Evolutionary conservation across 1,140 invertebrate genomes (phyloP), one percentile per base, ranked within the genome.

Genomic region (Lasioglossum baleicum): DNA sequence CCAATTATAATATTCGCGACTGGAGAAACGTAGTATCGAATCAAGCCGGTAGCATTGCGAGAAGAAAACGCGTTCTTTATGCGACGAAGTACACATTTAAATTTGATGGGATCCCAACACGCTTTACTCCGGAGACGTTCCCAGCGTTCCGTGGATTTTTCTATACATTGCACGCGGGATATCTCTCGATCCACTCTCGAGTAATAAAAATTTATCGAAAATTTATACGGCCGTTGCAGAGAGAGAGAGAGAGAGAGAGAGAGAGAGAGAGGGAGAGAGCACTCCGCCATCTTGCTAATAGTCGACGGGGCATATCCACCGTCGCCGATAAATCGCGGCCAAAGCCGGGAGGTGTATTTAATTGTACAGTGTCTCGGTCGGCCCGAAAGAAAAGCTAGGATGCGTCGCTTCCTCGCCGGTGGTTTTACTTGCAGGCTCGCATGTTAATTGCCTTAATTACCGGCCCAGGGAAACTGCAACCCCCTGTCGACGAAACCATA

Each of bases 401-500:
- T 22, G 22, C 3, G 35, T 74, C 53, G 13, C 17, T 63, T 81
- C 31, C 44, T 51, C 64, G 61, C 13, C 31, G 31, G 22, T 17
- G 68, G 63, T 73, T 71, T 82, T 58, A 20, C 71, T 82, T 67
- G 61, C 35, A 53, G 71, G 53, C 71, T 79, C 51, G 71, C 75
- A 85, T 75, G 83, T 85, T 82, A 86, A 85, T 82, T 78, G 63
- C 71, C 67, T 85, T 85, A 82, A 82, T 85, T 86, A 85, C n/a
- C 40, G 35, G 13, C 44, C 44, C 5, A 48, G 17, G 48, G 35
- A 63, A 40, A 65, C 58, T 77, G 60, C 51, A 13, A 58, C 56
- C 61, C 51, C 20, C 68, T 66, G 42, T 2, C 44, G 70, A 65
- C 60, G 69, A 85, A 82, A 84, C 75, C 75, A 70, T 42, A 56